These are phyloP conservation scores for Melieria omissa DNA, from an alignment of 2,888 invertebrate genomes.

Conservation along the genomic window DNA sequence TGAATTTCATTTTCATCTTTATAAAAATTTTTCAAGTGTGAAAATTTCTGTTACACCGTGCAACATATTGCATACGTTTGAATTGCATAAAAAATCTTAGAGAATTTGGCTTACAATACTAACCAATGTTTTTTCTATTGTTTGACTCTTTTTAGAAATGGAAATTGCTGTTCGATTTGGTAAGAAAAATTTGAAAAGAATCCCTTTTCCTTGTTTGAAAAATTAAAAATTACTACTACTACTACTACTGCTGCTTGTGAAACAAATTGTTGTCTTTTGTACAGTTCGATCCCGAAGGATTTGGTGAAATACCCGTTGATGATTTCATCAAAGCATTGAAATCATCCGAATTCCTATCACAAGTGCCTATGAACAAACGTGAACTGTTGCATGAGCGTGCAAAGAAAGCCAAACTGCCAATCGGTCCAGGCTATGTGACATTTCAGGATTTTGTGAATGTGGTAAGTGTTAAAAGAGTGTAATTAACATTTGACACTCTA, in stretches of 20 bases:
- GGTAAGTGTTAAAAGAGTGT: constrained; percentile 73
- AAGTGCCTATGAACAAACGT: constrained; percentile 80
- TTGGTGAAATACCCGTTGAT: constrained; percentile 89
- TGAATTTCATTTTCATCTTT: too few species aligned
- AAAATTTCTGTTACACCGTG: too few species aligned
- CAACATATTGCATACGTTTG: too few species aligned
- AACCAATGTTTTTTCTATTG: constrained; percentile 25
- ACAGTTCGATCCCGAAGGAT: constrained; percentile 91
- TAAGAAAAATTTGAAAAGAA: constrained; percentile 63
- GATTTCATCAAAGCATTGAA: constrained; percentile 83
- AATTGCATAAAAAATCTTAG: too few species aligned
- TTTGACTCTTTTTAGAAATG: constrained; percentile 78
- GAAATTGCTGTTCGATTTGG: constrained; percentile 88
- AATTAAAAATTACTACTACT: too few species aligned
- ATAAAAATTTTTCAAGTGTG: too few species aligned
- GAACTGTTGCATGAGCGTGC: constrained; percentile 81
- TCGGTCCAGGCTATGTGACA: constrained; percentile 77
- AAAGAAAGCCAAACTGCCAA: constrained; percentile 72
- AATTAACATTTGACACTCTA: constrained; percentile 13
- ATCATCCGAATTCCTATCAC: constrained; percentile 80
- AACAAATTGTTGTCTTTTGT: constrained; percentile 1
- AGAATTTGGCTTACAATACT: constrained; percentile 2
- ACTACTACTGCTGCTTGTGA: not conserved
- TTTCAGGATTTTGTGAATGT: constrained; percentile 95
- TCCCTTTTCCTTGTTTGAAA: not conserved